These are phyloP conservation scores for Pristionchus japonicus DNA, from an alignment of 2,888 invertebrate genomes.

Conservation along the genomic window DNA sequence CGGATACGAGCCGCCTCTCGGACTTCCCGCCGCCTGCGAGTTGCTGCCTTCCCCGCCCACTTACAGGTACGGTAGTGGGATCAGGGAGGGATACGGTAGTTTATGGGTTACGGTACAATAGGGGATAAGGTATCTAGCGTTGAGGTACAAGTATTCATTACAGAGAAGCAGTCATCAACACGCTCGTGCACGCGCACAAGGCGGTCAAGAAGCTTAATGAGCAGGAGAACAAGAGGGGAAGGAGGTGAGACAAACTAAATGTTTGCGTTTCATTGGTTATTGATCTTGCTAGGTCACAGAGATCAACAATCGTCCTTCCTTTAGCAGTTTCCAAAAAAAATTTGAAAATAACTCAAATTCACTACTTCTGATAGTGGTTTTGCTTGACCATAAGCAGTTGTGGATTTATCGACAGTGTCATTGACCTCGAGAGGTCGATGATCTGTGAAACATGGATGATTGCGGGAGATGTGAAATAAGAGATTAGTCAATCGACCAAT, in stretches of 20 bases:
- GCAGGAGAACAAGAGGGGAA: conserved; percentile 83
- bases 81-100: neutral
- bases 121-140: neutral
- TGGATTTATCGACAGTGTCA: too few species aligned
- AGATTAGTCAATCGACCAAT: neutral
- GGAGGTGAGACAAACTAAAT: conserved; percentile 46
- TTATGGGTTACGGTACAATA: neutral
- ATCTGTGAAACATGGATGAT: neutral
- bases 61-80: conserved; percentile 60
- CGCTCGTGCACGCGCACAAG: conserved; percentile 97
- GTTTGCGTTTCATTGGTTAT: too few species aligned
- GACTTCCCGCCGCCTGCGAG: conserved; percentile 89
- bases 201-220: conserved; percentile 92
- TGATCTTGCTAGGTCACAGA: too few species aligned
- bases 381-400: too few species aligned
- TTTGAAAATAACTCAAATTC: too few species aligned
- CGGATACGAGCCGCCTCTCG: conserved; percentile 87
- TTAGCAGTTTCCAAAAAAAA: too few species aligned
- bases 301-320: too few species aligned
- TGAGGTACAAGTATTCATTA: conserved; percentile 78
- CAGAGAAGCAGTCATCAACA: conserved; percentile 92
- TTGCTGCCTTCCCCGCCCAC: conserved; percentile 64
- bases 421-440: neutral
- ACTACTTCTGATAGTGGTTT: too few species aligned
- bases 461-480: neutral